Percentiles rank a stretch among this genome's conserved stretches.
These are phyloP conservation scores for Arbacia lixula DNA, from an alignment of 53 echinoderm and acorn worm genomes.

Conservation along the genomic window DNA sequence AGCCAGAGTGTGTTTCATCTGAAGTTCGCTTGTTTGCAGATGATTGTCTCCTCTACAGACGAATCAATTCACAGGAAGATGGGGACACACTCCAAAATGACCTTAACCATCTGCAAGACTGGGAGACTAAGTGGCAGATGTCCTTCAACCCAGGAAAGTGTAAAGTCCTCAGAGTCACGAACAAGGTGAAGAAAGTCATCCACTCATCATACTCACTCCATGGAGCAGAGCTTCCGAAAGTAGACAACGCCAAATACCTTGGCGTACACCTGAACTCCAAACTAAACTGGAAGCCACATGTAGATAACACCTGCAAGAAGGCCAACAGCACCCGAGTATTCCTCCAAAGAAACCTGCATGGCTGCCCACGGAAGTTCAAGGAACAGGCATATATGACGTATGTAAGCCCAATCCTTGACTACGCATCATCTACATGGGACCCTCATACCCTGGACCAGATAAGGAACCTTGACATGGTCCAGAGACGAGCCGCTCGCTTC, in stretches of 20 bases:
- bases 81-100: conserved; percentile 13
- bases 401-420: conserved; percentile 52
- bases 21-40: conserved; percentile 19
- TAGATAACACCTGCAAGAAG: conserved; percentile 55
- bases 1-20: background rate
- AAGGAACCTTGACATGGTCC: conserved; percentile 37
- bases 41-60: conserved; percentile 13
- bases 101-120: conserved; percentile 8
- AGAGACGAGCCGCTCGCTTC: conserved; percentile 54
- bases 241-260: conserved; percentile 38
- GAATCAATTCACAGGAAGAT: background rate
- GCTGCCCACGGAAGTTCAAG: conserved; percentile 38
- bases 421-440: conserved; percentile 52
- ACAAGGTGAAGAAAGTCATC: conserved; percentile 38
- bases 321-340: conserved; percentile 55
- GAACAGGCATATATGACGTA: conserved; percentile 57
- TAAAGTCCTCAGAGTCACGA: conserved; percentile 39
- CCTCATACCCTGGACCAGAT: conserved; percentile 45
- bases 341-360: conserved; percentile 48
- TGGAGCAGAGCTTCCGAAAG: background rate
- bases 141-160: conserved; percentile 12
- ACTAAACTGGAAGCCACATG: conserved; percentile 48
- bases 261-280: conserved; percentile 58
- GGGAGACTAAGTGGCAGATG: conserved; percentile 2
- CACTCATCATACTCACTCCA: conserved; percentile 3